These are phyloP conservation scores for Enteromius thamalakanensis DNA, from an alignment of 2,797 vertebrate species.

Conservation along the genomic window DNA sequence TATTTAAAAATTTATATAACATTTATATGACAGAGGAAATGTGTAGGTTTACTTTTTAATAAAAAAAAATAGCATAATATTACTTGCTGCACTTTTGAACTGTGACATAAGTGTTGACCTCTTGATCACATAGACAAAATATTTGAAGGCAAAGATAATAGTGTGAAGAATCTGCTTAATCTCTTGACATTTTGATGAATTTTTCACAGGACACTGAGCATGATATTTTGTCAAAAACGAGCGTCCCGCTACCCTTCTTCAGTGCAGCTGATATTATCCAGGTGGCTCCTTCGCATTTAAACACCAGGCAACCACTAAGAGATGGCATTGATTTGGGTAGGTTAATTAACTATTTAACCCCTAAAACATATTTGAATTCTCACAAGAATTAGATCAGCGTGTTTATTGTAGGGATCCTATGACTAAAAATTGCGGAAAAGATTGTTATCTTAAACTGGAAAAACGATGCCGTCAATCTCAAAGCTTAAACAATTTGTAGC, in stretches of 20 bases:
- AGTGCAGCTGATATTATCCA: slow-evolving; percentile 77
- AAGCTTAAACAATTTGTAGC: slow-evolving; percentile 57
- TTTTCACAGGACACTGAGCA: slow-evolving; percentile 65
- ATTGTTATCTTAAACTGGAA: slow-evolving; percentile 61
- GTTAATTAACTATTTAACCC: slow-evolving; percentile 11
- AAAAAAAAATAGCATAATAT: slow-evolving; percentile 1
- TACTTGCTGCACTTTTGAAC: background rate
- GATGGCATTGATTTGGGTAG: slow-evolving; percentile 61
- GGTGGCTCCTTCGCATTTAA: slow-evolving; percentile 67
- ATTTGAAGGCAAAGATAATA: background rate
- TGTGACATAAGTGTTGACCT: background rate
- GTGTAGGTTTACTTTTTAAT: background rate
- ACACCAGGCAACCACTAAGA: slow-evolving; percentile 59
- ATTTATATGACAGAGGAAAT: background rate
- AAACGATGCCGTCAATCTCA: slow-evolving; percentile 59
- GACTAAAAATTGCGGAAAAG: background rate
- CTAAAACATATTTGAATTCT: background rate
- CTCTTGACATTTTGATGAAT: background rate
- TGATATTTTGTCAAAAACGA: slow-evolving; percentile 66
- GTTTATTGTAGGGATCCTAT: slow-evolving; percentile 8
- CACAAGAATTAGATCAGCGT: background rate
- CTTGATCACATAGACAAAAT: background rate
- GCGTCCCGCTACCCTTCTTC: slow-evolving; percentile 68
- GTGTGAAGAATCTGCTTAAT: background rate
- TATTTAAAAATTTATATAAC: background rate